phyloP scores from a whole-genome alignment of 2,888 invertebrate species.

The Endomychus coccineus region DNA sequence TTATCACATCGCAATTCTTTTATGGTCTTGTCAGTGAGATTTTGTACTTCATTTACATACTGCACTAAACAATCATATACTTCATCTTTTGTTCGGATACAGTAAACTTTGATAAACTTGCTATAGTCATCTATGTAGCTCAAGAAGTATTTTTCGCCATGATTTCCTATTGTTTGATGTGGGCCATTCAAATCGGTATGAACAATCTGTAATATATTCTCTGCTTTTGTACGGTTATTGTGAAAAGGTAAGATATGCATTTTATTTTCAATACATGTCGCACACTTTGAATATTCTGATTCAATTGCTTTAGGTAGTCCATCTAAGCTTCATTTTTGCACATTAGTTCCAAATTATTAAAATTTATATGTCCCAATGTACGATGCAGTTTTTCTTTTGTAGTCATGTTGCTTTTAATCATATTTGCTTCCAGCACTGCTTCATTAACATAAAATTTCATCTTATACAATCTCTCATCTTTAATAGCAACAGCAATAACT shows the following conservation, averaged over 20 bases:
- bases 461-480: constrained; percentile 16
- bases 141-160: constrained; percentile 23
- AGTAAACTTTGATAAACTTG: constrained; percentile 19
- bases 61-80: constrained; percentile 19
- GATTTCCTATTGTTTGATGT: constrained; percentile 11
- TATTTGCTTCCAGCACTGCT: constrained; percentile 2
- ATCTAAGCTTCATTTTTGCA: constrained; percentile 17
- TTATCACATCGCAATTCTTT: constrained; percentile 21
- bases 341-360: constrained; percentile 21
- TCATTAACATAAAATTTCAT: constrained; percentile 7
- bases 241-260: constrained; percentile 26
- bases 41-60: constrained; percentile 20
- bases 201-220: constrained; percentile 22
- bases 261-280: constrained; percentile 24
- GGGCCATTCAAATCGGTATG: constrained; percentile 26
- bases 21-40: constrained; percentile 16
- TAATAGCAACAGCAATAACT: constrained; percentile 17
- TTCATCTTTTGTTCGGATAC: constrained; percentile 17
- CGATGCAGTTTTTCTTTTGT: constrained; percentile 24
- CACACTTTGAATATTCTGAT: constrained; percentile 21
- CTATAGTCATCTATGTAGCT: constrained; percentile 23
- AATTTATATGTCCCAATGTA: constrained; percentile 24
- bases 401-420: constrained; percentile 13
- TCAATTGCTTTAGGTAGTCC: constrained; percentile 21
- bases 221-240: constrained; percentile 22